phyloP scores from a whole-genome alignment of 64 coral and sea anemone species.

The Pachyseris speciosa region DNA sequence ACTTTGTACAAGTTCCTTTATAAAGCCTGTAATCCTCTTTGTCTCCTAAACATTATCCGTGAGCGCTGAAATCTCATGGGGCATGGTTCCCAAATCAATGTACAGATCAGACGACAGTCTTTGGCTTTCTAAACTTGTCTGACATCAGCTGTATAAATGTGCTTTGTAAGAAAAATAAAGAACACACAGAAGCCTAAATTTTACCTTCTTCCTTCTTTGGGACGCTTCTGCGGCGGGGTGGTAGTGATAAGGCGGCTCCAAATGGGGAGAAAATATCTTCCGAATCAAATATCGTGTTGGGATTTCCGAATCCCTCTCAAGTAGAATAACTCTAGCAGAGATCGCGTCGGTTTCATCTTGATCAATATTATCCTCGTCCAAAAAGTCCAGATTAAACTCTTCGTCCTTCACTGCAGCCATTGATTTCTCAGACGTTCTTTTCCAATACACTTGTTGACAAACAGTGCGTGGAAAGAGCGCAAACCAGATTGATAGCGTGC shows the following conservation, averaged over 20 bases:
- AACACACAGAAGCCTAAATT: neutral
- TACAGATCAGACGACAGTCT: slow-evolving; percentile 23
- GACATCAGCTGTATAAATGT: neutral
- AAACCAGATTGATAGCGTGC: slow-evolving; percentile 35
- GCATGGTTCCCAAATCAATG: slow-evolving; percentile 3
- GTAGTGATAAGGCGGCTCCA: slow-evolving; percentile 74
- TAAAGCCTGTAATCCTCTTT: neutral
- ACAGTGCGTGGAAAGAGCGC: neutral
- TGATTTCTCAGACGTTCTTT: slow-evolving; percentile 22
- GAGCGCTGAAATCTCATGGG: slow-evolving; percentile 15
- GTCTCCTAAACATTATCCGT: slow-evolving; percentile 30
- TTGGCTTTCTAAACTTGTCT: neutral
- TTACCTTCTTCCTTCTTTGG: slow-evolving; percentile 75
- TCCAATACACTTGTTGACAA: slow-evolving; percentile 3
- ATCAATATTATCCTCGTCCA: slow-evolving; percentile 60
- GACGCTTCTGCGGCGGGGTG: slow-evolving; percentile 68
- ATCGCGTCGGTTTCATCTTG: slow-evolving; percentile 78
- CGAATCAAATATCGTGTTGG: slow-evolving; percentile 73
- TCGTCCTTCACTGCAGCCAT: slow-evolving; percentile 63
- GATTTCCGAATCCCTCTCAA: slow-evolving; percentile 86
- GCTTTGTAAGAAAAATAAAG: slow-evolving; percentile 14
- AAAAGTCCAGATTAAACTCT: slow-evolving; percentile 68
- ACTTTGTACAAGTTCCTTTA: neutral
- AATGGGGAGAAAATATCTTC: slow-evolving; percentile 89
- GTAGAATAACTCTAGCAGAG: slow-evolving; percentile 60